Evolutionary conservation across 2,797 vertebrate species (phyloP), one percentile per base, ranked within the genome.

Genomic region (Falco rusticolus): DNA sequence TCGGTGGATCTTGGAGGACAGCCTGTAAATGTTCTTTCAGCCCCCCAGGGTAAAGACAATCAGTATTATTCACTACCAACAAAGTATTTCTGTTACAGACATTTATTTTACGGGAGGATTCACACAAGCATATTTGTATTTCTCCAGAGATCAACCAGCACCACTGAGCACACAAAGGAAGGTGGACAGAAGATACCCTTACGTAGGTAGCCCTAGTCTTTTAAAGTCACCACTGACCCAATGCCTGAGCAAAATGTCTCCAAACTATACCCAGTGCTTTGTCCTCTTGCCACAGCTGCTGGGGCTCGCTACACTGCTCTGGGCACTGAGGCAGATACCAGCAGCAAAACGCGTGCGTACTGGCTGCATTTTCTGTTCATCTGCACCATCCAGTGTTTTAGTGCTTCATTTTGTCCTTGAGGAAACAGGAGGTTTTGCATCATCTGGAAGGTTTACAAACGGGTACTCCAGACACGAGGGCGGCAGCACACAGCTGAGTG

Each of bases 401-500:
- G 53, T 43, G 33, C 69, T 78, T 86, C 8, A 5, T 75, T 70
- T 87, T 77, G 48, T 77, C 71, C 60, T 48, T 51, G 51, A 72
- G 85, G 74, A 81, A 75, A n/a, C 13, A 11, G 18, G 39, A 84
- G 39, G 17, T 22, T 54, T 45, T 74, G 24, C 41, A 11, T 78
- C 53, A 48, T 29, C 22, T 18, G 25, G 61, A 75, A 34, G 56
- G 47, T 65, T 77, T 65, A 47, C 29, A 81, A 60, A 59, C 17
- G 28, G 1, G 1, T 22, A 16, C n/a, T 65, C 56, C 31, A 51
- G 64, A 50, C 1, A 1, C 3, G 54, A 66, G 33, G 7, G 3
- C 82, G 51, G 70, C 74, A 8, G 25, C 66, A 41, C 51, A 7
- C 20, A 59, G 72, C 85, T 8, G 33, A 81, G 75, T 0, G 4